Percentiles rank a stretch among this genome's conserved stretches.
phyloP scores from a whole-genome alignment of 2,797 vertebrate genomes.

The Brachyrhaphis roseni region DNA sequence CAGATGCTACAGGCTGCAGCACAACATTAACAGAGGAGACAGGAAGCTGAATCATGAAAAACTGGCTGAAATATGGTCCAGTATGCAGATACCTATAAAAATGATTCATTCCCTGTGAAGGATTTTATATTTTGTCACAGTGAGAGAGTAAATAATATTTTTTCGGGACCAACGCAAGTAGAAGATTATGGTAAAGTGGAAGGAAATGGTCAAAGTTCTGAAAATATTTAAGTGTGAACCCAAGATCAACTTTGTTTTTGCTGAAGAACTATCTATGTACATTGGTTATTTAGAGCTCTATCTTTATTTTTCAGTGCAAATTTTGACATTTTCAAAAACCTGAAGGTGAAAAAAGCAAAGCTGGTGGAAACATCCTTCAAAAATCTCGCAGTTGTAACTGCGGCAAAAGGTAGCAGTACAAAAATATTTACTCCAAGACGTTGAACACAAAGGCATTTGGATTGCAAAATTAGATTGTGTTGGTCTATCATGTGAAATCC shows the following conservation, averaged over 20 bases:
- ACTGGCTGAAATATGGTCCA: background rate
- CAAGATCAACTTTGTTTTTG: too few species aligned
- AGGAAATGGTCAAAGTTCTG: background rate
- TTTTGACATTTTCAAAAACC: too few species aligned
- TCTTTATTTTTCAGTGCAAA: too few species aligned
- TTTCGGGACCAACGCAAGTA: background rate
- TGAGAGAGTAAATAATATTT: background rate
- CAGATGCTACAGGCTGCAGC: background rate
- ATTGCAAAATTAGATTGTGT: background rate
- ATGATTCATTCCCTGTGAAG: background rate
- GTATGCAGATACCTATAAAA: background rate
- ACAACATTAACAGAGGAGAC: background rate
- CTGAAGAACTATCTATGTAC: too few species aligned
- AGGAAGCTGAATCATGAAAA: background rate
- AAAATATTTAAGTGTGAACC: background rate
- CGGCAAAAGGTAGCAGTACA: background rate
- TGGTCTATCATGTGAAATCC: background rate
- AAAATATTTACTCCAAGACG: background rate
- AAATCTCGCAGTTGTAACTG: background rate
- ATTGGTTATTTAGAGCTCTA: too few species aligned
- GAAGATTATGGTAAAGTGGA: background rate
- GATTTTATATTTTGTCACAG: background rate
- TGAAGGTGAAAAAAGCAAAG: background rate
- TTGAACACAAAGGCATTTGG: background rate
- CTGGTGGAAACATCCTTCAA: background rate